Evolutionary conservation across 2,113 vertebrate species (phyloP), one percentile per base, ranked within the genome.

Genomic region (Mus pahari): DNA sequence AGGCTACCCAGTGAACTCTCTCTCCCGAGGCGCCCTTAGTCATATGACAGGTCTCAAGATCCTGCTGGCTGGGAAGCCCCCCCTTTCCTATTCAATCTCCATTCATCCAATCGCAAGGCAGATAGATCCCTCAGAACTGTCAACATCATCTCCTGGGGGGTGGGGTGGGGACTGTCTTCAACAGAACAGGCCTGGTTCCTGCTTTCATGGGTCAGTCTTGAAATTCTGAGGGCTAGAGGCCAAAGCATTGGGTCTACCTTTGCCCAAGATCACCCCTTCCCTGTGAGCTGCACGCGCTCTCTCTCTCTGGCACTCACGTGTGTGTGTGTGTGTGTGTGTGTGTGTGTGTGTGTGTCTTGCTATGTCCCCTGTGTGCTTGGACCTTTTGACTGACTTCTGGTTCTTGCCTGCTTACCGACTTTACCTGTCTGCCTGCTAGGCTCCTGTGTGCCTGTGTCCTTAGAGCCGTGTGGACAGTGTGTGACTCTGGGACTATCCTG

Each of bases 1-100:
- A 39, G 39, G 50, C 83, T 83, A 7, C 64, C 64, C 45, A 1
- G 60, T n/a, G 20, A 24, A 0, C 55, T 55, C 26, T 86, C 73
- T 48, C 33, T n/a, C 14, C 53, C 11, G 5, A 53, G 22, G 33
- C 58, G 62, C 28, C 45, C 50, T 86, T 45, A 75, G 83, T 86
- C 95, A 87, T 42, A 14, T 19, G 17, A 5, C 48, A 66, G 11
- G 88, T 68, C 84, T 88, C 64, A 53, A 62, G 75, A 39, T 64
- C 33, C 62, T 79, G 68, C 87, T 2, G 42, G 17, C 3, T 33
- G 58, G 89, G 74, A 90, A 97, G 68, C 93, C 92, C 90, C 90
- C 93, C 90, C 91, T 89, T 79, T 58, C 58, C 22, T 5, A 4
- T 73, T 75, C 75, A 26, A 36, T 28, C 16, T 75, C 79, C n/a